Evolutionary conservation across 2,888 invertebrate genomes (phyloP).

Genomic region (Ligdia adustata): DNA sequence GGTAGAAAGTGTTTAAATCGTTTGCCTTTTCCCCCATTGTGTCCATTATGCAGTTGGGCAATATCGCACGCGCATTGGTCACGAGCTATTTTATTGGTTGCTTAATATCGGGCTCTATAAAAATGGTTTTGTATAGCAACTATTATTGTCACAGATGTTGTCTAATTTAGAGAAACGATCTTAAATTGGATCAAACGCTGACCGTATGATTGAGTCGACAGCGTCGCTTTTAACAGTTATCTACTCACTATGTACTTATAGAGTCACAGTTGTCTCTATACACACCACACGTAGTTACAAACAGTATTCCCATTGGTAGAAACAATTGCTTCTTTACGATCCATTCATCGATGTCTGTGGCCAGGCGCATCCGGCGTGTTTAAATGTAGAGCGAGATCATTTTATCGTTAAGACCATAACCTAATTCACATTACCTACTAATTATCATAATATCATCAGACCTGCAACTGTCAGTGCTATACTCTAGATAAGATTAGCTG

Average conservation of each 20-base stretch:
- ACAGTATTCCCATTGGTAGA: no score
- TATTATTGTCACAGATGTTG: background rate
- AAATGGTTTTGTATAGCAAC: no score
- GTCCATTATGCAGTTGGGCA: conserved; percentile 19
- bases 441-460: no score
- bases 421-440: conserved; percentile 14
- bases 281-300: no score
- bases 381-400: background rate
- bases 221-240: no score
- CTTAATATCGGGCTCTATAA: no score
- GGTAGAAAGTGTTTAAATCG: conserved; percentile 14
- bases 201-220: conserved; percentile 1
- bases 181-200: conserved; percentile 13
- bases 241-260: no score
- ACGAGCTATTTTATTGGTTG: background rate
- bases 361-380: background rate
- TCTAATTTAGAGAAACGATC: background rate
- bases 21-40: conserved; percentile 18
- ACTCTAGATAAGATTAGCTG: conserved; percentile 24
- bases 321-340: background rate
- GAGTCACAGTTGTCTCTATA: no score
- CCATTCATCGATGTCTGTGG: background rate
- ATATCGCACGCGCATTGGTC: conserved; percentile 11
- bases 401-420: conserved; percentile 19
- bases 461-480: no score